Evolutionary conservation across 2,797 vertebrate genomes (phyloP), one percentile per base, ranked within the genome.

Genomic region (Aulostomus chinensis): DNA sequence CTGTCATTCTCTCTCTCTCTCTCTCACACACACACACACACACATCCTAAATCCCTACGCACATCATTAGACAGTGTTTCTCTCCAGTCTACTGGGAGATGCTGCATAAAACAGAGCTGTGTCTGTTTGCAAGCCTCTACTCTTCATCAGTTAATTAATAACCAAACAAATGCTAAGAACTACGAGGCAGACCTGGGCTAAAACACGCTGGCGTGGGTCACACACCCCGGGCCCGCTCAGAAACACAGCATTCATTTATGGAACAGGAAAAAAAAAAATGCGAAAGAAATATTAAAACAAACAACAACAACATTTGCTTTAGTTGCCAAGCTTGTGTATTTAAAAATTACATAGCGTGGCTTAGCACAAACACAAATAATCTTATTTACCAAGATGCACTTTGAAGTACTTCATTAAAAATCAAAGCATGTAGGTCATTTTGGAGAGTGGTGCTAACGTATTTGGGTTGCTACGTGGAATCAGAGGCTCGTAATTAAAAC

Each of bases 31-130:
- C 21, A 33, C 21, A 22, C 40, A 48, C 16, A 51, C 60, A 58
- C 32, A 62, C 63, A 20, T 45, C 35, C 68, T 76, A 76, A 76
- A 66, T 62, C 80, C 33, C 69, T 76, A 68, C 18, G 56, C 70
- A 73, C 77, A 81, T 79, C 67, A 76, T 80, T 81, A 81, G 58
- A 72, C 75, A 68, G 56, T 7, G 61, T 71, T 59, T 49, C n/a
- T 61, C 52, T 46, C 51, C 53, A 58, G 37, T 51, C 58, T 78
- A 70, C 71, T 33, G 70, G 62, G 70, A 77, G 57, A 64, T 25
- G 45, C 63, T 64, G 73, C 68, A 73, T 77, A 55, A 60, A 74
- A 61, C 32, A 60, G 53, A 70, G 42, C 35, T 26, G 45, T 37
- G 38, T 75, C 58, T 64, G 72, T 59, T 68, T 65, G 68, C 34